Conservation (phyloP, 2,113 vertebrate genomes). For the Phalacrocorax pelagicus region DNA sequence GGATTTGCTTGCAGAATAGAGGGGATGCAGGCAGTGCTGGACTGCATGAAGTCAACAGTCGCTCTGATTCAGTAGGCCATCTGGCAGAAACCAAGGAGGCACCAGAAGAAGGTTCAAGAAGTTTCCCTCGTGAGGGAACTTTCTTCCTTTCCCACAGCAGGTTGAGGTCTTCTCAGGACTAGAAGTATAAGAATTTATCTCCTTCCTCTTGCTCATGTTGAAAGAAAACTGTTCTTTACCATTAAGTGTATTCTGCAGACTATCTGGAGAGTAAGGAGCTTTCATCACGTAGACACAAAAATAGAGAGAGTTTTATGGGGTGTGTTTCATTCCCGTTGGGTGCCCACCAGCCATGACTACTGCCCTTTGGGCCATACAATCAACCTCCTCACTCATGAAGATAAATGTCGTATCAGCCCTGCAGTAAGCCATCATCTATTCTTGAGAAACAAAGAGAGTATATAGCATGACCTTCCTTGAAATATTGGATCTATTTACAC, state of each 20-base stretch:
- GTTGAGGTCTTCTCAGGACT: neutral
- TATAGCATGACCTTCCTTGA: constrained; percentile 78
- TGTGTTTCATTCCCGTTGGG: constrained; percentile 24
- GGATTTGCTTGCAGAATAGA: neutral
- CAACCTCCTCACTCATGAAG: constrained; percentile 71
- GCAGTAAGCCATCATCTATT: constrained; percentile 74
- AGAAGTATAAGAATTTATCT: constrained; percentile 9
- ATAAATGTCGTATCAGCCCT: constrained; percentile 70
- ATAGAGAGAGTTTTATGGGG: constrained; percentile 39
- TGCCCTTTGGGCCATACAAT: constrained; percentile 65
- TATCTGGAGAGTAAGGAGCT: constrained; percentile 16
- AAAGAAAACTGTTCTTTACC: constrained; percentile 40
- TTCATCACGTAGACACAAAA: constrained; percentile 36
- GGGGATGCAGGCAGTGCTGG: too few relatives aligned
- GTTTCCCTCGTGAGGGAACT: neutral
- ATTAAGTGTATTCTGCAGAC: constrained; percentile 25
- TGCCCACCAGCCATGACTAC: constrained; percentile 59
- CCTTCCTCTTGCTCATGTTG: neutral
- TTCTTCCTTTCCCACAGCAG: neutral
- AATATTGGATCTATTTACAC: constrained; percentile 82
- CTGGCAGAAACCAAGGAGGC: neutral
- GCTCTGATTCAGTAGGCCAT: rapidly evolving
- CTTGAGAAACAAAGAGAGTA: constrained; percentile 72
- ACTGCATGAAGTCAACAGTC: neutral
- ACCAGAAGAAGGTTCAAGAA: neutral